phyloP scores from a whole-genome alignment of 2,888 invertebrate species.

The Calliopum simillimum region DNA sequence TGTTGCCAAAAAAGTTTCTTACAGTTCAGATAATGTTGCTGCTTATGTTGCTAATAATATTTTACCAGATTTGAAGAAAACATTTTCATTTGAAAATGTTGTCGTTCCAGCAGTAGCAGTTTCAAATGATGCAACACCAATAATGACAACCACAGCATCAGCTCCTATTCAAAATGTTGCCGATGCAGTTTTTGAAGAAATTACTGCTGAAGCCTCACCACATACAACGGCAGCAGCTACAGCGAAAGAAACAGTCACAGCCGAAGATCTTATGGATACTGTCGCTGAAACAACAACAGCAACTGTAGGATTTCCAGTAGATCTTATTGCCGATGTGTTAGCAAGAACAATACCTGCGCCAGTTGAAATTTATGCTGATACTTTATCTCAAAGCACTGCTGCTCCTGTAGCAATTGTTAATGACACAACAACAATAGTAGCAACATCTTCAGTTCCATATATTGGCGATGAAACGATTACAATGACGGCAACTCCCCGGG shows the following conservation, averaged over 20 bases:
- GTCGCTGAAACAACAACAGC: background rate
- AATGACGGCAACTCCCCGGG: conserved; percentile 7
- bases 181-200: background rate
- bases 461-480: background rate
- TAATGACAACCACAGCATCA: background rate
- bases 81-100: too few relatives aligned
- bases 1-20: too few relatives aligned
- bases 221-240: conserved; percentile 3
- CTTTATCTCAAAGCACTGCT: background rate
- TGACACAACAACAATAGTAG: conserved; percentile 3
- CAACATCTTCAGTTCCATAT: background rate
- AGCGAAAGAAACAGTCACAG: background rate
- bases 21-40: too few relatives aligned
- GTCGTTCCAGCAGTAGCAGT: too few relatives aligned
- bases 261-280: background rate
- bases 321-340: background rate
- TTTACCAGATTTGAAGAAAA: too few relatives aligned
- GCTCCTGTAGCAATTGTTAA: background rate
- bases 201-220: background rate
- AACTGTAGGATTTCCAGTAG: background rate
- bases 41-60: too few relatives aligned
- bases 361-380: background rate
- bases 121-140: background rate
- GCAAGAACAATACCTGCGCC: conserved; percentile 2
- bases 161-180: background rate